Conservation (phyloP, 2,888 invertebrate genomes). For the Nowickia ferox region DNA sequence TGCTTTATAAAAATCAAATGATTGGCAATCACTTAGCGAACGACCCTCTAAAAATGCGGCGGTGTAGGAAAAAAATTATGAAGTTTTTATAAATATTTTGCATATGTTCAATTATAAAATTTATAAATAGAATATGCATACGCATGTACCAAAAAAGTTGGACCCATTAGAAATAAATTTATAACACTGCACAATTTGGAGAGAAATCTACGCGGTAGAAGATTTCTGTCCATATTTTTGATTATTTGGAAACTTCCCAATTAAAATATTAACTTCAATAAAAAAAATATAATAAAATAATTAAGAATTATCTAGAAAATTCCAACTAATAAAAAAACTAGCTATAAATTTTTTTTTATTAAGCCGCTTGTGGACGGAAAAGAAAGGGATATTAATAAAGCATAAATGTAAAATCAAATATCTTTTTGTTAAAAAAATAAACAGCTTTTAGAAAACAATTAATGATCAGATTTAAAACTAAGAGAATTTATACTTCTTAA, state of each 20-base stretch:
- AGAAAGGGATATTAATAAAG: neutral
- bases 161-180: too few species aligned
- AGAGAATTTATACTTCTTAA: slow-evolving; percentile 27
- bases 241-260: too few species aligned
- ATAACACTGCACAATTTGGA: too few species aligned
- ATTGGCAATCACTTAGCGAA: slow-evolving; percentile 29
- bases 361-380: neutral
- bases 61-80: neutral
- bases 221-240: too few species aligned
- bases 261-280: neutral
- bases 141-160: too few species aligned
- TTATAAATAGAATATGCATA: too few species aligned
- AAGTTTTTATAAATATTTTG: neutral
- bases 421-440: neutral
- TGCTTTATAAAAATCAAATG: slow-evolving; percentile 38
- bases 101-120: too few species aligned
- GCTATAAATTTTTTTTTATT: neutral
- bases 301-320: neutral
- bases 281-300: neutral
- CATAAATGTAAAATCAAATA: neutral
- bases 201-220: too few species aligned
- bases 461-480: slow-evolving; percentile 19
- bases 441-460: neutral
- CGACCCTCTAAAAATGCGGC: slow-evolving; percentile 8
- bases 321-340: neutral